Evolutionary conservation across 2,113 vertebrate species (phyloP), one percentile per base, ranked within the genome.

Genomic region (Hippocampus barbouri): DNA sequence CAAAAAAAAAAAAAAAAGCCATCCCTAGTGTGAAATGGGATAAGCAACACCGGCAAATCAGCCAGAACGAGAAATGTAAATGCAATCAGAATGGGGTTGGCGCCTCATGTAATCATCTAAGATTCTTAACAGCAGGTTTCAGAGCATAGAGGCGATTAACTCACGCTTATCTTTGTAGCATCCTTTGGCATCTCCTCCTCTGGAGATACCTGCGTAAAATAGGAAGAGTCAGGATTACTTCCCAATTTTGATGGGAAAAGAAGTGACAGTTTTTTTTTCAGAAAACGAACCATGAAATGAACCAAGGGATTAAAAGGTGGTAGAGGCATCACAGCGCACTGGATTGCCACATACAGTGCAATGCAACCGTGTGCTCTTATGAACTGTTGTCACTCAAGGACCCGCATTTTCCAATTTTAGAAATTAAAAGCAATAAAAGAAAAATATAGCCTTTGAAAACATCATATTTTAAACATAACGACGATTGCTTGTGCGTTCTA

Each of bases 91-190:
- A 69, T 38, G 45, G 27, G 47, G 69, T 69, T 74, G 51, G 61
- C 56, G 72, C 49, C 57, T 77, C 20, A 25, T 80, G 45, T 69
- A 25, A 62, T 73, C 20, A 71, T 43, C 14, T 43, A 60, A 5
- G 66, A 54, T 74, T 51, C 53, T 66, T 8, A 79, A 47, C 23
- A 65, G 70, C 25, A 71, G 57, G 18, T 51, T 51, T 51, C 6
- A 6, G 18, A 51, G 49, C 51, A 78, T 66, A 54, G 2, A 53
- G 56, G 53, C 34, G 81, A 16, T 56, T 49, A 51, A 97, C 96
- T 96, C 89, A 98, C 96, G 23, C 96, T 98, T 85, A 98, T 98
- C 91, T 98, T 97, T 54, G 95, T 97, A 0, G 95, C 95, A n/a
- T 95, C 96, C 89, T 95, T 96, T 74, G 91, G 91, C 0, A 89